Evolutionary conservation across 2,797 vertebrate genomes (phyloP).

Genomic region (Eidolon dupreanum): DNA sequence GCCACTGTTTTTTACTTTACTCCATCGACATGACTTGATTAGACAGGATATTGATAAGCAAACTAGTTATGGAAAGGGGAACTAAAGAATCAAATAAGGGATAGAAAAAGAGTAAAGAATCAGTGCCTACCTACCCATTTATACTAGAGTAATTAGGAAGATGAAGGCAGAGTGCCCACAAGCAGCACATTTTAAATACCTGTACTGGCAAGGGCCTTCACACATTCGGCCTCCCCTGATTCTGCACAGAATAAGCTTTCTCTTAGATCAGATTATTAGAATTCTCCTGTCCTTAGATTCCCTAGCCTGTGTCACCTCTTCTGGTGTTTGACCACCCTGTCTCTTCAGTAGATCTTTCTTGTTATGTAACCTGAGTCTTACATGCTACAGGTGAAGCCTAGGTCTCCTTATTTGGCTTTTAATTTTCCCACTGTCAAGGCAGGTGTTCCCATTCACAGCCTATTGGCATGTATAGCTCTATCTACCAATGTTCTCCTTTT

Average conservation of each 20-base stretch:
- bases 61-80: neutral
- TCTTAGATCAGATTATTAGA: neutral
- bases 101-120: neutral
- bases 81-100: conserved; percentile 1
- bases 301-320: neutral
- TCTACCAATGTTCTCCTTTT: neutral
- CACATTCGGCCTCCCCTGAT: neutral
- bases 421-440: neutral
- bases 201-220: neutral
- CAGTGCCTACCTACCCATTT: neutral
- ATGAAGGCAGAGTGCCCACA: neutral
- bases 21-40: neutral
- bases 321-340: neutral
- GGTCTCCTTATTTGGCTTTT: neutral
- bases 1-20: conserved; percentile 43
- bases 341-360: conserved; percentile 21
- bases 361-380: neutral
- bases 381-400: neutral
- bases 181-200: neutral
- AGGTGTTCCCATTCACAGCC: neutral
- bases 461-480: neutral
- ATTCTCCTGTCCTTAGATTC: neutral
- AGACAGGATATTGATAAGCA: conserved; percentile 10
- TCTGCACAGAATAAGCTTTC: neutral
- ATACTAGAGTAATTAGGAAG: neutral